Evolutionary conservation across 1,140 invertebrate species (phyloP), one percentile per base, ranked within the genome.

Genomic region (Onthophagus taurus): DNA sequence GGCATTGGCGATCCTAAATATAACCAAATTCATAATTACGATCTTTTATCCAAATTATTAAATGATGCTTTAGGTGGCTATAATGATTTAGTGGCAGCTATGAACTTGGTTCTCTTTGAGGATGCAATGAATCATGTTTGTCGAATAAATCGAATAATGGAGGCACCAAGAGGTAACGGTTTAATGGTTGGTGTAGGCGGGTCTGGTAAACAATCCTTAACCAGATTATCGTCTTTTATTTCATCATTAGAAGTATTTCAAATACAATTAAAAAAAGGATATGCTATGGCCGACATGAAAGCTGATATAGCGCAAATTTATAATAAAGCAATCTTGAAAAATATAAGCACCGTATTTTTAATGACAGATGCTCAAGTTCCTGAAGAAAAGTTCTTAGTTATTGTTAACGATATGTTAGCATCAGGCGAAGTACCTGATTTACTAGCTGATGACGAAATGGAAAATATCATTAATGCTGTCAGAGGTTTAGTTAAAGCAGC

Each of bases 41-140:
- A 65, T 0, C 74, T 77, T n/a, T 67, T 97, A 1, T 80, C 76
- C 51, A 79, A 78, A 54, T 68, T 91, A 30, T 64, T 95, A 0
- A 71, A 78, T 2, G 91, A 95, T 53, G 89, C 89, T 4, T 67
- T 95, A 23, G 68, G 75, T 9, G 80, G 77, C 36, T 97, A 97
- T 57, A 93, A 94, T 61, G 81, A 85, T 50, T 64, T 81, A 49
- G 77, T 95, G 20, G 81, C 87, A 3, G 83, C 82, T 1, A 95
- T 97, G 89, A 93, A 95, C 67, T 70, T 97, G 5, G 92, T 97
- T 5, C 72, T 97, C 2, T 97, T 97, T 61, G 89, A 95, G 60
- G 92, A 96, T 64, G 92, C 93, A 2, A 91, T 96, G 81, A 74
- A 78, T 47, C 90, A 95, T 60, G 79, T 95, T 17, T 91, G 85